Conservation (phyloP, 2,888 invertebrate genomes). For the Tetanocera ferruginea region DNA sequence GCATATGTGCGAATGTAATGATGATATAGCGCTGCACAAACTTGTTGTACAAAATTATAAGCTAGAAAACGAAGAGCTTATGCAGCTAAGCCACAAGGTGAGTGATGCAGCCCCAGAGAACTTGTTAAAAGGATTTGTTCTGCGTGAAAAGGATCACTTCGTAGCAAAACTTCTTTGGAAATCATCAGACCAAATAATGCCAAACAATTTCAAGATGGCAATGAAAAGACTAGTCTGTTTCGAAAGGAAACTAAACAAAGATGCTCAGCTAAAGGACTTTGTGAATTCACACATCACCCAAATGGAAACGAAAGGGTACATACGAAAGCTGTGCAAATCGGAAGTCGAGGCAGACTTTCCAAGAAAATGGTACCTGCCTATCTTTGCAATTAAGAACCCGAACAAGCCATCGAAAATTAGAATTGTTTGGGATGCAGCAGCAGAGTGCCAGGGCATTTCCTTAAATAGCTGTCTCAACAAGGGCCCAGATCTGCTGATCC, state of each 20-base stretch:
- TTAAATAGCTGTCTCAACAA: slow-evolving; percentile 55
- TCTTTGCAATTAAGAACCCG: not conserved
- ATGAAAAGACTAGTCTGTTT: not conserved
- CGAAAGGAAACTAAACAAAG: not conserved
- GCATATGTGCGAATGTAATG: not conserved
- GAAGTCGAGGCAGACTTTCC: not conserved
- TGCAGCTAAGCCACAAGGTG: no score
- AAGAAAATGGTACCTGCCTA: not conserved
- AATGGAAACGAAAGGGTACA: not conserved
- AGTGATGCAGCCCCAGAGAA: no score
- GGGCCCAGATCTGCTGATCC: slow-evolving; percentile 56
- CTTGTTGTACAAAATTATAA: not conserved
- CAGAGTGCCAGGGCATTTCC: slow-evolving; percentile 45
- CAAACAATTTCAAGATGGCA: not conserved
- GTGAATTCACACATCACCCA: not conserved
- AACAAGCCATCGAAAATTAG: not conserved
- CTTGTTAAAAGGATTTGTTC: not conserved
- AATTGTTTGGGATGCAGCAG: not conserved
- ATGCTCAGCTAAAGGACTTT: not conserved
- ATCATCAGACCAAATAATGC: not conserved
- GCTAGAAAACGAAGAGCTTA: not conserved
- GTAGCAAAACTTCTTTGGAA: not conserved
- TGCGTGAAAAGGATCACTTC: not conserved
- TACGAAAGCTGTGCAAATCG: not conserved
- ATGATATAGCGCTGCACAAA: not conserved